Conservation (phyloP, 2,888 invertebrate species). For the Julus scanicus region DNA sequence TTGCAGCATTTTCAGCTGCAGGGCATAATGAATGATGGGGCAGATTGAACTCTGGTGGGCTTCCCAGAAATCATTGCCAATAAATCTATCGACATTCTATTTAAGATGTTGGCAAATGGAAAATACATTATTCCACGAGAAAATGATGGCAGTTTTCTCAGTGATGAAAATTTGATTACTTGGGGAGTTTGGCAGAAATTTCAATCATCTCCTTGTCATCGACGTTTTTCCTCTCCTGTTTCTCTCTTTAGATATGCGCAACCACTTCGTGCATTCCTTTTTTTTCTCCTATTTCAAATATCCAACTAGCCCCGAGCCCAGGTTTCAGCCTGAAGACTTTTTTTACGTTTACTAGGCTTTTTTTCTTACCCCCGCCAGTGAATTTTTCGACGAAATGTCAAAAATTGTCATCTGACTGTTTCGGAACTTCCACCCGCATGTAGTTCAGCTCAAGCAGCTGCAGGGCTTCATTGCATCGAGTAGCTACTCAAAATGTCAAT, state of each 20-base stretch:
- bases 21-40: slow-evolving; percentile 36
- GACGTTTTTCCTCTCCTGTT: slow-evolving; percentile 47
- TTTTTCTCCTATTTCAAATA: background rate
- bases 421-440: slow-evolving; percentile 4
- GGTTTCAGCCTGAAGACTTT: background rate
- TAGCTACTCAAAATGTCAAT: slow-evolving; percentile 2
- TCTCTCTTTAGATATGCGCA: slow-evolving; percentile 27
- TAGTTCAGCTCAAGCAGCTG: background rate
- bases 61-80: slow-evolving; percentile 50
- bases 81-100: slow-evolving; percentile 51
- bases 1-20: background rate
- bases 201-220: slow-evolving; percentile 51
- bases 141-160: slow-evolving; percentile 47
- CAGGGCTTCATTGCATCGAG: slow-evolving; percentile 7
- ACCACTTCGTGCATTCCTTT: slow-evolving; percentile 9
- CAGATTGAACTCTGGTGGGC: slow-evolving; percentile 34
- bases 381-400: background rate
- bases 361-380: background rate
- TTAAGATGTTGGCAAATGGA: slow-evolving; percentile 49
- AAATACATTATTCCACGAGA: slow-evolving; percentile 46
- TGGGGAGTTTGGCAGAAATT: slow-evolving; percentile 48
- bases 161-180: slow-evolving; percentile 54
- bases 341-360: background rate
- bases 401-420: slow-evolving; percentile 36
- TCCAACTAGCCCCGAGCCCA: background rate